Conservation (phyloP, 2,888 invertebrate genomes). For the Microctonus brassicae region DNA sequence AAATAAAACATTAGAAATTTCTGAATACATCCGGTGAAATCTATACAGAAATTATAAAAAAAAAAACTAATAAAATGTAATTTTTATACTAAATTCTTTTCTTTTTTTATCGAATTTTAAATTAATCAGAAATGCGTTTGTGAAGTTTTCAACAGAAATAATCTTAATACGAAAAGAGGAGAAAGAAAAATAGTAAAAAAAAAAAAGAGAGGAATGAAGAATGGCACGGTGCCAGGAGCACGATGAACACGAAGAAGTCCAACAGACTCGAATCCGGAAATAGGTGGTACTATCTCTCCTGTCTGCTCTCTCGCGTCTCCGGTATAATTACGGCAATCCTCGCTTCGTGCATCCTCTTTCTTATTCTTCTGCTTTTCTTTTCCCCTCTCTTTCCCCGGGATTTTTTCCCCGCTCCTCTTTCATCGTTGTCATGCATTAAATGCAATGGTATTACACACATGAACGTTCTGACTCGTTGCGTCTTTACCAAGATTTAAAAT, state of each 20-base stretch:
- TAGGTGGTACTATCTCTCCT: constrained; percentile 32
- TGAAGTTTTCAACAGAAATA: background rate
- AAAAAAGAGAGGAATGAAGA: constrained; percentile 13
- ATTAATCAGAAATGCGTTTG: background rate
- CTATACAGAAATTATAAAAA: background rate
- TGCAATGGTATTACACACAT: constrained; percentile 23
- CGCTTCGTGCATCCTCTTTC: constrained; percentile 27
- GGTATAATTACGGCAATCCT: constrained; percentile 36
- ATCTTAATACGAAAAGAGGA: background rate
- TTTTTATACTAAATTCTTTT: background rate
- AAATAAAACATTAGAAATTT: background rate
- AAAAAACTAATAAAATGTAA: background rate
- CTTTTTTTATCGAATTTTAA: too few relatives aligned
- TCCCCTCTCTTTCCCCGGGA: background rate
- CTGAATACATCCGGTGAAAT: background rate
- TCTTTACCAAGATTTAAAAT: background rate
- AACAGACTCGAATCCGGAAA: constrained; percentile 39
- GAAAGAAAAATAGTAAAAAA: background rate
- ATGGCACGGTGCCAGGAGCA: constrained; percentile 36
- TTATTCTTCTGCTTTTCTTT: constrained; percentile 5
- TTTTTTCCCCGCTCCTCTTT: constrained; percentile 10
- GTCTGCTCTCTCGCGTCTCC: constrained; percentile 33
- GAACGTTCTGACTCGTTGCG: constrained; percentile 36
- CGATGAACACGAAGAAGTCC: constrained; percentile 26
- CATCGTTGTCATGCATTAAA: constrained; percentile 26